Conservation (phyloP, 2,797 vertebrate species). For the Staurois parvus region DNA sequence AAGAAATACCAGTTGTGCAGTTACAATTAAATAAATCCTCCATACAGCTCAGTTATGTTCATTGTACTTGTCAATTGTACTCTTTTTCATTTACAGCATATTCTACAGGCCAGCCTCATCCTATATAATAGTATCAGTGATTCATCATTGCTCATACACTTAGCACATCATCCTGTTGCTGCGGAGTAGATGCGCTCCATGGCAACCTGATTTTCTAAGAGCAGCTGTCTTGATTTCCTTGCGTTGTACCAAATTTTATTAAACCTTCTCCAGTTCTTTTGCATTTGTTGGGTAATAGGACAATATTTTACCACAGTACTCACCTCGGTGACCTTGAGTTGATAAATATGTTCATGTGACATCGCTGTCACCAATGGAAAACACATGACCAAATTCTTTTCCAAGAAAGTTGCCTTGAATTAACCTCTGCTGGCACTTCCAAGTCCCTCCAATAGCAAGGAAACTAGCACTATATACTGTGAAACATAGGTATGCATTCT, state of each 20-base stretch:
- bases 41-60: too few species aligned
- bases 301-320: background rate
- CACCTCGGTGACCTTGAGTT: constrained; percentile 23
- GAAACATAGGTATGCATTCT: background rate
- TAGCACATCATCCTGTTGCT: background rate
- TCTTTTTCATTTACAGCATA: too few species aligned
- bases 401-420: constrained; percentile 36
- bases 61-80: too few species aligned
- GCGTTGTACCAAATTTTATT: background rate
- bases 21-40: too few species aligned
- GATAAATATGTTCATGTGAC: constrained; percentile 17
- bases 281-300: background rate
- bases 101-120: background rate
- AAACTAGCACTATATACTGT: background rate
- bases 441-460: background rate
- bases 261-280: background rate
- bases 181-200: background rate
- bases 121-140: background rate
- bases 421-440: background rate
- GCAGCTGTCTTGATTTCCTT: background rate
- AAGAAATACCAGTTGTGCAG: too few species aligned
- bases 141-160: background rate
- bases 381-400: constrained; percentile 17
- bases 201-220: background rate
- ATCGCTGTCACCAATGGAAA: constrained; percentile 8